A percentile compares a stretch with the other conserved stretches of the same genome.
Conservation (phyloP, 2,888 invertebrate genomes). For the Drepanosiphum platanoidis region DNA sequence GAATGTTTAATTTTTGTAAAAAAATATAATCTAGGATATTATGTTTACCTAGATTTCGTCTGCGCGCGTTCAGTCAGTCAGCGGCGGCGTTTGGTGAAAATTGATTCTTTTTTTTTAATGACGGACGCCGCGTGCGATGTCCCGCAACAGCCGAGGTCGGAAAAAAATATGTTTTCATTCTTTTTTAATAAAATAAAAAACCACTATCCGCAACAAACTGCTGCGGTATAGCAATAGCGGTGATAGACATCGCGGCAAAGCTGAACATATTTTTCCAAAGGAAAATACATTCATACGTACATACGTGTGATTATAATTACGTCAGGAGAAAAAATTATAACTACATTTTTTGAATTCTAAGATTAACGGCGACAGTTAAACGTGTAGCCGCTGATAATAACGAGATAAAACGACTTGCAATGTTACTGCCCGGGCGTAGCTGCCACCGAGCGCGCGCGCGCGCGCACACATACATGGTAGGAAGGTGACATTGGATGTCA, state of each 20-base stretch:
- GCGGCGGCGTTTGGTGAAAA: too few species aligned
- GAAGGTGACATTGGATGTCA: slow-evolving; percentile 48
- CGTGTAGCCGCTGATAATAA: slow-evolving; percentile 28
- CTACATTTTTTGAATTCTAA: slow-evolving; percentile 46
- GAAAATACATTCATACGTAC: not conserved
- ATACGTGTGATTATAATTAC: slow-evolving; percentile 21
- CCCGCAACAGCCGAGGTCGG: not conserved
- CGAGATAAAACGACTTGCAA: slow-evolving; percentile 36
- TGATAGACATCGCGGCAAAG: not conserved
- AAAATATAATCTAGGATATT: too few species aligned
- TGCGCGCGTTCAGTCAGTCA: too few species aligned
- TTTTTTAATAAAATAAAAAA: not conserved
- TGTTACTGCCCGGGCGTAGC: not conserved
- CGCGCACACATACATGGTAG: not conserved
- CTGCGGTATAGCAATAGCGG: too few species aligned
- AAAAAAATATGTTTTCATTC: not conserved
- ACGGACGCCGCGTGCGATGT: not conserved
- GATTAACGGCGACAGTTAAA: slow-evolving; percentile 41
- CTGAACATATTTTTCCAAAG: slow-evolving; percentile 1
- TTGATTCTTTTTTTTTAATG: not conserved
- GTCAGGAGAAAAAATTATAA: not conserved
- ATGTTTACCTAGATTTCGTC: too few species aligned
- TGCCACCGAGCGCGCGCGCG: not conserved
- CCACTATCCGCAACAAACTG: not conserved
- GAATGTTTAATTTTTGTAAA: too few species aligned